phyloP scores from a whole-genome alignment of 2,113 vertebrate genomes.

The Hippolais icterina region DNA sequence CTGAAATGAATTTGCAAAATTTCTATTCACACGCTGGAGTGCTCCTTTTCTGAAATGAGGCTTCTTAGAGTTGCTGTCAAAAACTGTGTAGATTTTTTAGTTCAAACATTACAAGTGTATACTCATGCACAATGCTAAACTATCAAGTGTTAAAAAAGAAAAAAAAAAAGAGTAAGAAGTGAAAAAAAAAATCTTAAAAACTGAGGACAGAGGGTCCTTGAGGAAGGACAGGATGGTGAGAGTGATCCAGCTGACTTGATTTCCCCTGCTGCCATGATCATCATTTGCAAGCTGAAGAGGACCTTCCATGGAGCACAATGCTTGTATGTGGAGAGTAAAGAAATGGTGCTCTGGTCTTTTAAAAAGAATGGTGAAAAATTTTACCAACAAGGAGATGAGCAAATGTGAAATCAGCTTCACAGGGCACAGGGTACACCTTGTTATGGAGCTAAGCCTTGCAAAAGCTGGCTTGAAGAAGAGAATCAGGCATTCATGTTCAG shows the following conservation, averaged over 20 bases:
- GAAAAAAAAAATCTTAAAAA: background rate
- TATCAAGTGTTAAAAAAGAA: background rate
- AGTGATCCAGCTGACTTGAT: slow-evolving; percentile 43
- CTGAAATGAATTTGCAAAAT: slow-evolving; percentile 36
- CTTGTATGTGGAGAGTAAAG: slow-evolving; percentile 30
- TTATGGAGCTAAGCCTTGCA: background rate
- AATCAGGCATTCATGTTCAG: background rate
- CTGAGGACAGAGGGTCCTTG: slow-evolving; percentile 23
- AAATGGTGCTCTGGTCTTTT: slow-evolving; percentile 42
- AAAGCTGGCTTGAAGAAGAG: slow-evolving; percentile 13
- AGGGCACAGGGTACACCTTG: slow-evolving; percentile 7
- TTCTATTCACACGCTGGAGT: slow-evolving; percentile 13
- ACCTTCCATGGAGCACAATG: slow-evolving; percentile 41
- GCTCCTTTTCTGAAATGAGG: slow-evolving; percentile 15
- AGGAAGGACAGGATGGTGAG: slow-evolving; percentile 52
- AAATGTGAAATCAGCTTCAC: slow-evolving; percentile 16
- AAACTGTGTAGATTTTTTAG: slow-evolving; percentile 38
- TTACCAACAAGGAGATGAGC: slow-evolving; percentile 14
- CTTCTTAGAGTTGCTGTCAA: slow-evolving; percentile 46
- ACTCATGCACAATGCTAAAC: slow-evolving; percentile 3
- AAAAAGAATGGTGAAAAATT: background rate
- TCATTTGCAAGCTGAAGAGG: slow-evolving; percentile 64
- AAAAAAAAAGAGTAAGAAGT: background rate
- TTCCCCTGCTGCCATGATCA: slow-evolving; percentile 45
- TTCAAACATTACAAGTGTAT: slow-evolving; percentile 19